Evolutionary conservation across 1,140 invertebrate genomes (phyloP), one percentile per base, ranked within the genome.

Genomic region (Pteromalus puparum): DNA sequence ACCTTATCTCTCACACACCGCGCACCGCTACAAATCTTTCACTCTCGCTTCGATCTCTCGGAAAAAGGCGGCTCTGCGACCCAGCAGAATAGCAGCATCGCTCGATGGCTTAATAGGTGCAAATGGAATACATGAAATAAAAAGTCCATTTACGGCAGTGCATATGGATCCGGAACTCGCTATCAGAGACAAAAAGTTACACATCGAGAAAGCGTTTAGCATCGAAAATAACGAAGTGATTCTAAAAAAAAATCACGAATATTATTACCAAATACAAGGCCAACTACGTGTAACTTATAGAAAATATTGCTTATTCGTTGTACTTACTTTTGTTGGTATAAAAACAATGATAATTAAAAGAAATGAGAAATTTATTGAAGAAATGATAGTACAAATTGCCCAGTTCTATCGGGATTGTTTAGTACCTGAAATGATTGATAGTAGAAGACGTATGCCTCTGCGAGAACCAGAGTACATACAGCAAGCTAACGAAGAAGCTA

Each of bases 231-330:
- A 86, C 13, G 10, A 34, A 68, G 26, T 42, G 87, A 7, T 88
- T 85, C 77, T 93, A 53, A 92, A 90, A 70, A 83, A 82, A 85
- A 89, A 78, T 34, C 89, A 92, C 85, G 24, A 85, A 24, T 92
- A 91, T 30, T 30, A 30, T 3, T 30, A 30, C 30, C 30, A 30
- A 30, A 30, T 30, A 2, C 30, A 30, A 30, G 30, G 30, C 1
- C 30, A 30, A 30, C 30, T 30, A 30, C 30, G 30, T 30, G 30
- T 30, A 30, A 30, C 30, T 30, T 2, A 30, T 30, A 30, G 30
- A 3, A 1, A 30, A 30, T 30, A 30, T 30, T 30, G 30, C 30
- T 30, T 30, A 30, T 30, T 30, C 30, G 30, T 30, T 2, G 3
- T 30, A 30, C 3, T 30, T 30, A 30, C 30, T 30, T 30, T 30